phyloP scores from a whole-genome alignment of 2,113 vertebrate genomes.

The Grammomys surdaster region DNA sequence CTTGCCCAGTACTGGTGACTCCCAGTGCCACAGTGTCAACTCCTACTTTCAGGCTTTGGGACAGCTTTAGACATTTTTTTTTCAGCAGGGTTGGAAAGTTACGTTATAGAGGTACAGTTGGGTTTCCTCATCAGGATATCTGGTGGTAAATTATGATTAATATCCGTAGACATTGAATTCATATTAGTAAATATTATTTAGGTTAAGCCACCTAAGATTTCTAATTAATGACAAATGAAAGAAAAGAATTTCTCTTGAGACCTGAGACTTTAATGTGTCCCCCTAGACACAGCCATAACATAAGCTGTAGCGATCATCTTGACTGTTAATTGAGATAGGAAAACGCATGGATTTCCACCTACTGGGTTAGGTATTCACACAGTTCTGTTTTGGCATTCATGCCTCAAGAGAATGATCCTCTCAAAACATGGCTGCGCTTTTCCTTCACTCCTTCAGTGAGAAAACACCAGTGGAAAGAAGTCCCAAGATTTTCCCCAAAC shows the following conservation, averaged over 20 bases:
- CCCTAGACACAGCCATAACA: background rate
- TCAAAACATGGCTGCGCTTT: background rate
- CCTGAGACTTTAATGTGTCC: background rate
- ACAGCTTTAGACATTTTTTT: background rate
- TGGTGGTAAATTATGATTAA: conserved; percentile 14
- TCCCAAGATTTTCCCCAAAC: background rate
- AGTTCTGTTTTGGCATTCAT: background rate
- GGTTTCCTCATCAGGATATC: background rate
- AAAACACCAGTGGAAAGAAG: background rate
- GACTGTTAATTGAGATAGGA: background rate
- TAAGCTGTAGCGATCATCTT: background rate
- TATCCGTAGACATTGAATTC: background rate
- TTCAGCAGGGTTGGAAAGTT: background rate
- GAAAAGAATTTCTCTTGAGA: background rate
- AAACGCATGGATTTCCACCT: background rate
- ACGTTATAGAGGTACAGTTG: background rate
- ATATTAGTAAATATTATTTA: background rate
- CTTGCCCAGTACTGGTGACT: background rate
- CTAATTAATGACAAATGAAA: conserved; percentile 6
- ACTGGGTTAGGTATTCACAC: background rate
- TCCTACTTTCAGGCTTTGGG: background rate
- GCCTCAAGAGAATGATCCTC: background rate
- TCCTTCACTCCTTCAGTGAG: background rate
- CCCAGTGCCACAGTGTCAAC: background rate
- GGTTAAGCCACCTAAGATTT: background rate